These are phyloP conservation scores for Drosophila phalerata DNA, from an alignment of 2,888 invertebrate genomes.

Conservation along the genomic window DNA sequence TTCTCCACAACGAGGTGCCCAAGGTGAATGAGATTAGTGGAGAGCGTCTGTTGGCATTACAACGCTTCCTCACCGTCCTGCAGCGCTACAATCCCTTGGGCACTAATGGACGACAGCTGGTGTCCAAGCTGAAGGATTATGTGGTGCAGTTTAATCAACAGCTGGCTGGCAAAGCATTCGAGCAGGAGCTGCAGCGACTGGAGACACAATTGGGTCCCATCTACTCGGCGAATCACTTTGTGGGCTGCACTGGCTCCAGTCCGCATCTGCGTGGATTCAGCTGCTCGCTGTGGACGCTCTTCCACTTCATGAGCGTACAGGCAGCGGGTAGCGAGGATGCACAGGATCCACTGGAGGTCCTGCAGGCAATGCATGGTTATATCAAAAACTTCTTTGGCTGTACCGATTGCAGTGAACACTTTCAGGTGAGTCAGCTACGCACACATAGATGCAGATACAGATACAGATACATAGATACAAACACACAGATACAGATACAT, in stretches of 20 bases:
- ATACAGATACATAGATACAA: neutral
- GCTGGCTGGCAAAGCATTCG: slow-evolving; percentile 88
- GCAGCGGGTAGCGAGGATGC: slow-evolving; percentile 87
- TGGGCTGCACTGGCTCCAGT: slow-evolving; percentile 93
- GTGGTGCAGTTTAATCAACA: slow-evolving; percentile 86
- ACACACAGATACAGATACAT: neutral
- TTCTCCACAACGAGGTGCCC: slow-evolving; percentile 93
- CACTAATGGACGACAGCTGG: slow-evolving; percentile 88
- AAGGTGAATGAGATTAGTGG: slow-evolving; percentile 89
- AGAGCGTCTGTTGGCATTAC: slow-evolving; percentile 90
- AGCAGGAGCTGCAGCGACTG: slow-evolving; percentile 86
- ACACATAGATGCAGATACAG: neutral
- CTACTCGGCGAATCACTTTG: slow-evolving; percentile 87
- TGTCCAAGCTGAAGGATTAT: slow-evolving; percentile 88
- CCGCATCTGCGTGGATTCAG: slow-evolving; percentile 93
- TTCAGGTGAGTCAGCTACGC: slow-evolving; percentile 87
- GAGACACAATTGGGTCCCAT: slow-evolving; percentile 87
- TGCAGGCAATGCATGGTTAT: slow-evolving; percentile 94
- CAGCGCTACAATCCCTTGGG: slow-evolving; percentile 93
- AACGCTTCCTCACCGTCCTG: slow-evolving; percentile 90
- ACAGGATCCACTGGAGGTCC: slow-evolving; percentile 89
- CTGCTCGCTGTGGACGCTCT: slow-evolving; percentile 97
- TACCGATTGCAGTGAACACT: slow-evolving; percentile 95
- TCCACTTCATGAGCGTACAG: slow-evolving; percentile 95
- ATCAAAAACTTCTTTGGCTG: slow-evolving; percentile 97